Conservation (phyloP, 2,888 invertebrate genomes). For the Hemistola chrysoprasaria region DNA sequence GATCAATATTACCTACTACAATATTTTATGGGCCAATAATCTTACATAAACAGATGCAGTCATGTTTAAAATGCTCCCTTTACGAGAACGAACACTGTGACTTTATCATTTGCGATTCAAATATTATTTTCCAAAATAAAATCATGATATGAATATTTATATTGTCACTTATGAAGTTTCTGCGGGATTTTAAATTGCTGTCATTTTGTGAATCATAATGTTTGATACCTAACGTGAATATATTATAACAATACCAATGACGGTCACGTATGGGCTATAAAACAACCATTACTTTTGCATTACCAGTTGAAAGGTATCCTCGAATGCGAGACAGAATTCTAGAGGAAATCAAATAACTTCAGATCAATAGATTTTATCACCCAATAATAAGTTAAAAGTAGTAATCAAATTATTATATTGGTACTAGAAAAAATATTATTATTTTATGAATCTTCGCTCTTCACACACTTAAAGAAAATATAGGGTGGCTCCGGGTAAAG, state of each 20-base stretch:
- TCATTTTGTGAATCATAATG: not conserved
- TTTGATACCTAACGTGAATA: not conserved
- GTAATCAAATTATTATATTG: too few species aligned
- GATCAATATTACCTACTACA: slow-evolving; percentile 32
- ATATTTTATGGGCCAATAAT: slow-evolving; percentile 28
- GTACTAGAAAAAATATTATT: too few species aligned
- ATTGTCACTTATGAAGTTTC: not conserved
- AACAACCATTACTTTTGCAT: too few species aligned
- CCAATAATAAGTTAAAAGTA: too few species aligned
- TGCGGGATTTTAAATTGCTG: not conserved
- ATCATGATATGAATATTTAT: slow-evolving; percentile 3
- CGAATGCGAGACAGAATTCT: too few species aligned
- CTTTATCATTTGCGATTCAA: slow-evolving; percentile 13
- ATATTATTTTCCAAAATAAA: slow-evolving; percentile 7
- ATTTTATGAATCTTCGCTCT: too few species aligned
- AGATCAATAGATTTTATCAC: too few species aligned
- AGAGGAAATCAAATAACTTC: too few species aligned
- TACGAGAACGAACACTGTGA: slow-evolving; percentile 15
- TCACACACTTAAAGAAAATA: slow-evolving; percentile 16
- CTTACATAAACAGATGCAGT: slow-evolving; percentile 17
- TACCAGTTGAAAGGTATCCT: too few species aligned
- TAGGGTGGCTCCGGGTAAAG: slow-evolving; percentile 27
- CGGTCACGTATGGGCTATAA: not conserved
- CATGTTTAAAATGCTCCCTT: slow-evolving; percentile 17
- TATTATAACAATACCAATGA: not conserved